Conservation (phyloP, 2,113 vertebrate species). For the Odontesthes bonariensis region DNA sequence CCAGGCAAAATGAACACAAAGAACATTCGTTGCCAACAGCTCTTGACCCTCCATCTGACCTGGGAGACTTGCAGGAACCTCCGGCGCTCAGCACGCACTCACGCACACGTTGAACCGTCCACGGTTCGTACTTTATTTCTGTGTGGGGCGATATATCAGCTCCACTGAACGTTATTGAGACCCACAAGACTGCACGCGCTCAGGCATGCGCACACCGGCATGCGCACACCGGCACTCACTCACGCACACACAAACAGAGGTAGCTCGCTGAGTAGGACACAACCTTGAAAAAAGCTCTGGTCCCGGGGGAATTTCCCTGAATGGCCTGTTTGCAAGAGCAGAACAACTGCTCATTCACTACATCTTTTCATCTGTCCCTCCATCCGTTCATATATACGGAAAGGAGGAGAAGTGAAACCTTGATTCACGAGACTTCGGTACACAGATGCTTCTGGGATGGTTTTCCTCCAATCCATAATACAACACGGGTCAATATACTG, state of each 20-base stretch:
- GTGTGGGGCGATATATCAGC: constrained; percentile 55
- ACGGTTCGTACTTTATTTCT: constrained; percentile 24
- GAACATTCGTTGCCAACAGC: constrained; percentile 61
- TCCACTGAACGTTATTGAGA: constrained; percentile 68
- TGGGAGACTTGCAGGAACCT: constrained; percentile 60
- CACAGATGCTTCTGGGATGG: constrained; percentile 34
- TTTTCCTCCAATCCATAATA: too few species aligned
- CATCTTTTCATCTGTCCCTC: constrained; percentile 56
- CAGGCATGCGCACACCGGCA: constrained; percentile 15
- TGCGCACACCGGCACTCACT: constrained; percentile 5
- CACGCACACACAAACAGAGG: constrained; percentile 28
- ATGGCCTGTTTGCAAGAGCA: constrained; percentile 71
- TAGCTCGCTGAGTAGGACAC: constrained; percentile 63
- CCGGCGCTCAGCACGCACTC: constrained; percentile 51
- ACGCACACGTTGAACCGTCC: constrained; percentile 9
- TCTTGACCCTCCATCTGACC: constrained; percentile 62
- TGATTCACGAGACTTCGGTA: constrained; percentile 46
- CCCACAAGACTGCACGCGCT: constrained; percentile 63
- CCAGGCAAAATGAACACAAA: constrained; percentile 36
- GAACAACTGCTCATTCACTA: constrained; percentile 64
- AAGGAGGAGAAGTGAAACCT: constrained; percentile 31
- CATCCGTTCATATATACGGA: constrained; percentile 25
- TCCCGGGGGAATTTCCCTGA: constrained; percentile 59
- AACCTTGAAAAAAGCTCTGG: constrained; percentile 76
- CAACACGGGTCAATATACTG: too few species aligned